phyloP scores from a whole-genome alignment of 53 echinoderm and acorn worm species.

The Paelopatides confundens region DNA sequence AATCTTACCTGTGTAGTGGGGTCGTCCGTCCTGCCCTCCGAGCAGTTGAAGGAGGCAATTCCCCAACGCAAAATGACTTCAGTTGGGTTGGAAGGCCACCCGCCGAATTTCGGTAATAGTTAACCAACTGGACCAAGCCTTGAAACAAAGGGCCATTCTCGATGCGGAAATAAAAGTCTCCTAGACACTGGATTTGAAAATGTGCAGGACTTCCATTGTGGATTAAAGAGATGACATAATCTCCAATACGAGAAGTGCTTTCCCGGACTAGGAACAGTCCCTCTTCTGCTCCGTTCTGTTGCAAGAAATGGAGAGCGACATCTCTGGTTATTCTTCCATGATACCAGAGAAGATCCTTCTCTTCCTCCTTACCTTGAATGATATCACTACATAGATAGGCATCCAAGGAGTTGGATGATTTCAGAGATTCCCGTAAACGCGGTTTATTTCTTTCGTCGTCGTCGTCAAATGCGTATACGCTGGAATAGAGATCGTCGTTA shows the following conservation, averaged over 20 bases:
- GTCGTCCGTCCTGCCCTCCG: slow-evolving; percentile 88
- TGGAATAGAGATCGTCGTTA: slow-evolving; percentile 34
- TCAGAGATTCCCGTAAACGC: slow-evolving; percentile 4
- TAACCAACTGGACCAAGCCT: slow-evolving; percentile 86
- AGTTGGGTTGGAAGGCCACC: slow-evolving; percentile 92
- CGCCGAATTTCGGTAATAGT: slow-evolving; percentile 80
- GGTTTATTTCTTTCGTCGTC: slow-evolving; percentile 31
- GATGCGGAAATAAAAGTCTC: slow-evolving; percentile 90
- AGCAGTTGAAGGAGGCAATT: slow-evolving; percentile 75
- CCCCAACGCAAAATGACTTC: slow-evolving; percentile 80
- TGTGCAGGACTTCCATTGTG: slow-evolving; percentile 84
- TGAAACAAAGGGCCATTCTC: slow-evolving; percentile 94
- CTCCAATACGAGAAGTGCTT: slow-evolving; percentile 85
- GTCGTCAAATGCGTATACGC: slow-evolving; percentile 45
- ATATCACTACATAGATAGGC: slow-evolving; percentile 77
- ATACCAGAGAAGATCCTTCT: slow-evolving; percentile 85
- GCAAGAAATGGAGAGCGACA: slow-evolving; percentile 84
- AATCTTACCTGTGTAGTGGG: slow-evolving; percentile 85
- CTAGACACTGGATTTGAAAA: slow-evolving; percentile 94
- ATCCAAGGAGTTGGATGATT: slow-evolving; percentile 53
- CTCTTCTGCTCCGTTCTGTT: slow-evolving; percentile 75
- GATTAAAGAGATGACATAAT: slow-evolving; percentile 91
- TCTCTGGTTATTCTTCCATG: slow-evolving; percentile 95
- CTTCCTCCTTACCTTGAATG: slow-evolving; percentile 78
- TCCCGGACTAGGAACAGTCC: slow-evolving; percentile 90